Percentiles rank a stretch among this genome's conserved stretches.
phyloP scores from a whole-genome alignment of 2,797 vertebrate species.

The Nannoperca australis region DNA sequence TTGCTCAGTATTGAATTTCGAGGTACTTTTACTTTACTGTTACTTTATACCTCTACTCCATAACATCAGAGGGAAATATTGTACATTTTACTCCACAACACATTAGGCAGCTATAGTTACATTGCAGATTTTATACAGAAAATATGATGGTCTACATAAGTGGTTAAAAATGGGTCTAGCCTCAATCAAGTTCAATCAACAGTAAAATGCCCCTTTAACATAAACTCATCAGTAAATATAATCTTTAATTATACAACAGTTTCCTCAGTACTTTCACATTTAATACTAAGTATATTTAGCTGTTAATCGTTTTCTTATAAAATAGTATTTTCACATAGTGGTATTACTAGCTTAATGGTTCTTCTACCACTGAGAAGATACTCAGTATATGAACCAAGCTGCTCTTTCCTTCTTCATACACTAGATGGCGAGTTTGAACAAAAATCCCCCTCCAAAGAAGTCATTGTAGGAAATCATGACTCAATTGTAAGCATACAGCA shows the following conservation, averaged over 20 bases:
- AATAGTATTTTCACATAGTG: too few relatives aligned
- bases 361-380: background rate
- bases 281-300: background rate
- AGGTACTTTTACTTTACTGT: background rate
- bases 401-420: conserved; percentile 38
- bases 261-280: background rate
- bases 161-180: background rate
- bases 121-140: too few relatives aligned
- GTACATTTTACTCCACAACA: background rate
- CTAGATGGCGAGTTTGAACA: conserved; percentile 69
- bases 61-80: background rate
- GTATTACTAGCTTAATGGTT: too few relatives aligned
- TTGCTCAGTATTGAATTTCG: background rate
- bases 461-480: conserved; percentile 26
- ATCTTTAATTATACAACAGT: background rate
- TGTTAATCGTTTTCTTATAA: background rate
- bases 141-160: too few relatives aligned
- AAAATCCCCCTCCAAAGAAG: background rate
- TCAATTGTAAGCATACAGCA: conserved; percentile 21
- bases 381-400: too few relatives aligned
- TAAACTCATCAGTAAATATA: background rate
- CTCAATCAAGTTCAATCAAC: background rate
- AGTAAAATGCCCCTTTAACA: background rate
- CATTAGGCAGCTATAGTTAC: background rate
- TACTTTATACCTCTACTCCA: background rate